phyloP scores from a whole-genome alignment of 2,888 invertebrate species.

The Drosophila hawaiiensis region DNA sequence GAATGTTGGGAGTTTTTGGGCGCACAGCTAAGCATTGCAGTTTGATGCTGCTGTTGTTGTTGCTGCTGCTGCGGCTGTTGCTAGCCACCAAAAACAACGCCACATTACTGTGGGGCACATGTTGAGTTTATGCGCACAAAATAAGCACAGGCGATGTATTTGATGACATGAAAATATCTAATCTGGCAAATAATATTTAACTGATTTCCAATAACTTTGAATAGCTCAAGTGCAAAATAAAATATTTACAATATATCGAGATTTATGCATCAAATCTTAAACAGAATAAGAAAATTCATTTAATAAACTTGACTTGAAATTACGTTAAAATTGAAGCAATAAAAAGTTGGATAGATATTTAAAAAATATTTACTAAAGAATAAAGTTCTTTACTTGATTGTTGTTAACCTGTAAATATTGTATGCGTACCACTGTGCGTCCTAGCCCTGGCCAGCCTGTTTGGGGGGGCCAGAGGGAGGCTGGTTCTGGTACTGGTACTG shows the following conservation, averaged over 20 bases:
- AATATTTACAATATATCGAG: background rate
- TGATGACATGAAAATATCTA: background rate
- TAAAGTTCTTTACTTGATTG: background rate
- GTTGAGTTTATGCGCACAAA: background rate
- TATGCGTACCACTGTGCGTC: slow-evolving; percentile 50
- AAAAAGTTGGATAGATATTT: background rate
- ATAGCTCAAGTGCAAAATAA: background rate
- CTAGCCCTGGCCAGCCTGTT: slow-evolving; percentile 22
- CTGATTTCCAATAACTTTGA: background rate
- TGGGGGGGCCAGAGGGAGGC: background rate
- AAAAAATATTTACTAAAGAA: background rate
- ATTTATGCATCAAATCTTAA: background rate
- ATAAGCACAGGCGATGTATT: background rate
- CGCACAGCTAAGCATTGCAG: slow-evolving; percentile 72
- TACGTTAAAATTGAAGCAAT: background rate
- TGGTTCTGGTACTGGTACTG: slow-evolving; percentile 24
- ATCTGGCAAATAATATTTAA: background rate
- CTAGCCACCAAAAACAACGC: slow-evolving; percentile 21
- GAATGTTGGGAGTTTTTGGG: slow-evolving; percentile 53
- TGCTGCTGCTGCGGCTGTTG: slow-evolving; percentile 19
- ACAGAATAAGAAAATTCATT: background rate
- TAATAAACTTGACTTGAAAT: background rate
- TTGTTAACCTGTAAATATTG: background rate
- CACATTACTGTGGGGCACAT: slow-evolving; percentile 53
- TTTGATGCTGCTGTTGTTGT: slow-evolving; percentile 38